Evolutionary conservation across 2,797 vertebrate species (phyloP), one percentile per base, ranked within the genome.

Genomic region (Botia kubotai): DNA sequence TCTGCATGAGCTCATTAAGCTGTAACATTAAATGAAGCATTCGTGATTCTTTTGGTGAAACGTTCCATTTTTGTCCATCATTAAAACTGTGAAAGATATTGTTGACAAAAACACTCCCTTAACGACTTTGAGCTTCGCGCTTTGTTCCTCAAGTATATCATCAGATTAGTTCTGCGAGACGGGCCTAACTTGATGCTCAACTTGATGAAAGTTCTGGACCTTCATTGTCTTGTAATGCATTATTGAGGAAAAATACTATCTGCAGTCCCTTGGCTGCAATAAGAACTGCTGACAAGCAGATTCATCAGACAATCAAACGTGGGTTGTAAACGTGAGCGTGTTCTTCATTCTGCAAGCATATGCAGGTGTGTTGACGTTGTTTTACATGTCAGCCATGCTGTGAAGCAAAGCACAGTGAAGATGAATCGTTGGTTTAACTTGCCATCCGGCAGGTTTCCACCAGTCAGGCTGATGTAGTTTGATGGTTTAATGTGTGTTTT

Each of bases 51-150:
- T 82, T 72, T 53, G 77, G 68, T 70, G 73, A 73, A 77, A 48
- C 52, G 69, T 82, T 82, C 80, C 78, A 75, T 85, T 82, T 81
- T 70, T 55, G 80, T 69, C 69, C 77, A 75, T 80, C 74, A 79
- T 85, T 85, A 87, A 85, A 85, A 60, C 55, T 23, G 63, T 73
- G 46, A 19, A 53, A 73, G 71, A 84, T 77, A 65, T 68, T 70
- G 81, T 71, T 60, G 76, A 82, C 74, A 81, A 77, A 85, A 80
- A 65, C 46, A 48, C 23, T 82, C 74, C 71, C 77, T 48, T 36
- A 78, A 85, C 62, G 23, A 72, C 67, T 80, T 16, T 29, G 29
- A 29, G 29, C 58, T 69, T 67, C 58, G 21, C 39, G 39, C 84
- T 77, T 13, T 29, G 57, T 85, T 81, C 74, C 36, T 69, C 0